Percentiles rank a stretch among this genome's conserved stretches.
These are phyloP conservation scores for Menidia menidia DNA, from an alignment of 2,797 vertebrate species.

Conservation along the genomic window DNA sequence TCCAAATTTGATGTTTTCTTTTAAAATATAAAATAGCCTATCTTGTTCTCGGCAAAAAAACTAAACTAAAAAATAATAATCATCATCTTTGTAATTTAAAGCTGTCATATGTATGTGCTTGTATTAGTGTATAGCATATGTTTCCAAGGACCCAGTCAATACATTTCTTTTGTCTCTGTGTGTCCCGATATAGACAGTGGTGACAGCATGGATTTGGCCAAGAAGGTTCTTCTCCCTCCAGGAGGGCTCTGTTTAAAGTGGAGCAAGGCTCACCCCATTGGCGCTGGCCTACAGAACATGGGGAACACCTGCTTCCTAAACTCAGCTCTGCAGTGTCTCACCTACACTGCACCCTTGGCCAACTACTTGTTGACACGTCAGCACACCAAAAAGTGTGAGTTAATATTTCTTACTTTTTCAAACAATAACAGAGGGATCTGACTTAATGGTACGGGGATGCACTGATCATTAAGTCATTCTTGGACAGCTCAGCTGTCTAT, in stretches of 20 bases:
- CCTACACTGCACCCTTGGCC: conserved; percentile 94
- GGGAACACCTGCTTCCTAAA: conserved; percentile 98
- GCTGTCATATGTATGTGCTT: too few species aligned
- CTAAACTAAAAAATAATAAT: too few species aligned
- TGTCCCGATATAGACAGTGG: conserved; percentile 82
- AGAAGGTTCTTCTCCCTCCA: conserved; percentile 92
- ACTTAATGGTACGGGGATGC: not conserved
- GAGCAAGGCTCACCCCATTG: conserved; percentile 90
- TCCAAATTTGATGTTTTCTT: too few species aligned
- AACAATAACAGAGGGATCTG: not conserved
- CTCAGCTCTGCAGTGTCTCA: conserved; percentile 94
- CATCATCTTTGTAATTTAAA: too few species aligned
- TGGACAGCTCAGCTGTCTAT: not conserved
- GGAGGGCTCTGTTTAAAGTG: conserved; percentile 94
- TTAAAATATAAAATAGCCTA: too few species aligned
- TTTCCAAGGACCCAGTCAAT: too few species aligned
- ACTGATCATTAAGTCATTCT: not conserved
- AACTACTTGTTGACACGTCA: conserved; percentile 96
- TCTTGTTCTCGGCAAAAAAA: too few species aligned
- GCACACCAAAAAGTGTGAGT: conserved; percentile 95
- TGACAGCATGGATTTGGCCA: conserved; percentile 92
- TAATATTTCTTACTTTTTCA: not conserved
- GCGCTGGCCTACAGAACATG: conserved; percentile 95
- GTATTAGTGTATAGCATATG: too few species aligned
- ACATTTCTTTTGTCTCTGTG: too few species aligned